Evolutionary conservation across 2,797 vertebrate genomes (phyloP), one percentile per base, ranked within the genome.

Genomic region (Jordanella pulchra): DNA sequence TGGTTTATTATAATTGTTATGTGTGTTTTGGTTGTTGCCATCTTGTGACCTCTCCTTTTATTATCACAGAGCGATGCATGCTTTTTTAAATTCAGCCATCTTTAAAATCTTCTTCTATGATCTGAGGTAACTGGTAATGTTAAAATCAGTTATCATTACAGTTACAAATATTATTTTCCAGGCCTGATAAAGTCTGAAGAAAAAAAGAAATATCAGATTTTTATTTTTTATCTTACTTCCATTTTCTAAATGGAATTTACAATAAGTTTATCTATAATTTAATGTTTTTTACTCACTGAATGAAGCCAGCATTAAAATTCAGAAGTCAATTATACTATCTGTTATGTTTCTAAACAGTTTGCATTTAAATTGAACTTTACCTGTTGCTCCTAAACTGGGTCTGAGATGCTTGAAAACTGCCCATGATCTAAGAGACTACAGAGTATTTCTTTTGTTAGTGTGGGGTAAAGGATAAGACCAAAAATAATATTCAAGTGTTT

Each of bases 31-130:
- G 60, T 32, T 39, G 58, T 61, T 61, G 58, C 35, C n/a, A 1
- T 63, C 65, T 45, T 79, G 71, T 70, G 10, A 69, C 65, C 56
- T 81, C 69, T 75, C 3, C 68, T 39, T 48, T 78, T 39, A 25
- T 18, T 47, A 1, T 53, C n/a, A 55, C 61, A 69, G 65, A 71
- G 51, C 17, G 11, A 56, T 30, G 42, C 74, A 0, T 61, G 75
- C 53, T 68, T 39, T 64, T n/a, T 70, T 65, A n/a, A n/a, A 13
- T 63, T 44, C 39, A 65, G 47, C 25, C 12, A 28, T 76, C 64
- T 67, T 44, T 1, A 0, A 15, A 23, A n/a, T 51, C 10, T 13
- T 75, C 15, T 71, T 45, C 48, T 1, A 17, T 69, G 44, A n/a
- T n/a, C 12, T 69, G 74, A 80, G 50, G 58, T 61, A 66, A 51